Base-by-base conservation (phyloP, 2,113 vertebrate species). In the Chlorocebus sabaeus region DNA sequence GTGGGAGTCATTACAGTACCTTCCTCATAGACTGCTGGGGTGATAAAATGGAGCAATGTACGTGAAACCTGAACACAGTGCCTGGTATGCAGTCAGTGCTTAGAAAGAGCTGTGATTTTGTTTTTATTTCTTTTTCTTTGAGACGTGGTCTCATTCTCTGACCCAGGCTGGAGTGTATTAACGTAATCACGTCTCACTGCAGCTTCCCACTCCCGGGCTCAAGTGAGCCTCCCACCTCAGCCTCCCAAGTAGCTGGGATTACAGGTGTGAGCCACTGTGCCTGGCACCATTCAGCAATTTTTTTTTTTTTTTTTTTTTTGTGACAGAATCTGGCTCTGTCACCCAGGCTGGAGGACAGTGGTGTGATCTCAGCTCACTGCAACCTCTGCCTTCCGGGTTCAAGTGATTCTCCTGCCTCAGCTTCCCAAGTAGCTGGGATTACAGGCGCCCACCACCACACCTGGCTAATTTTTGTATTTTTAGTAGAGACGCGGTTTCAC, bases 11-110 rank as follows among this genome's bases (percentile, higher is more conserved):
- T 16, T 9, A 4, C 3, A 7, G 84, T 38, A 4, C 17, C 30
- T 27, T 12, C 72, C 79, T 6, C 52, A 0, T 2, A 73, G 61
- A 13, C 2, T 25, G 59, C n/a, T n/a, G 3, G 2, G 43, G 6
- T n/a, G 55, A 5, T 45, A 5, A 45, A 55, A 13, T 67, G 52
- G 68, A 22, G 7, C 0, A 10, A 20, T 18, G 45, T 7, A 0
- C 5, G 2, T 23, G 23, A 43, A 43, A 35, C n/a, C 11, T 5
- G 79, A 86, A 10, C 27, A 3, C 9, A 4, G 30, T 4, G 35
- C 61, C 25, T 2, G 20, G 68, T 16, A 1, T 43, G 0, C 16
- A 4, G 10, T 11, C 16, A 5, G 59, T 48, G 38, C 45, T 52
- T 8, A 6, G 3, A 0, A 8, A 13, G 59, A 57, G 25, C 89